Percentiles rank a stretch among this genome's conserved stretches.
These are phyloP conservation scores for Teleopsis dalmanni DNA, from an alignment of 1,140 invertebrate species.

Conservation along the genomic window DNA sequence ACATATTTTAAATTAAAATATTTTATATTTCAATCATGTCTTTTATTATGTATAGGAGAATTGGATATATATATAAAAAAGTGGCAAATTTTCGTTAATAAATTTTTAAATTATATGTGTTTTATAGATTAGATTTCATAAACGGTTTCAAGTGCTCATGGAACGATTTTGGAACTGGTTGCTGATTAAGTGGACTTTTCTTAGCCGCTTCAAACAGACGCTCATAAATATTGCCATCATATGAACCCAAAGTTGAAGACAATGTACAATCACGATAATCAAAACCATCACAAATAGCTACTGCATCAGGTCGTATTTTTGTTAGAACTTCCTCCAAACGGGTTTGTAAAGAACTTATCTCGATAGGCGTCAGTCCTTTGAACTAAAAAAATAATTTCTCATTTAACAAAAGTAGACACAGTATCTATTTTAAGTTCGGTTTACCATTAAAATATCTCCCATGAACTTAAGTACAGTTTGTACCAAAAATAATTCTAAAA, in stretches of 20 bases:
- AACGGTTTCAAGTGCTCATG: constrained; percentile 65
- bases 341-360: constrained; percentile 58
- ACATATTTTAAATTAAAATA: no score
- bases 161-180: constrained; percentile 65
- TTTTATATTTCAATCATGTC: no score
- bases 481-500: constrained; percentile 71
- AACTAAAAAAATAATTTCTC: constrained; percentile 4
- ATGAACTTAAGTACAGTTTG: constrained; percentile 63
- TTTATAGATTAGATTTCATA: constrained; percentile 44
- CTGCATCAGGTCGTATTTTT: constrained; percentile 69
- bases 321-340: constrained; percentile 60
- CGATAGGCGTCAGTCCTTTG: constrained; percentile 34
- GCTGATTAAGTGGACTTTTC: constrained; percentile 73
- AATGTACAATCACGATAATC: constrained; percentile 72
- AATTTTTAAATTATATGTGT: no score
- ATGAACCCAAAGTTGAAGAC: constrained; percentile 76
- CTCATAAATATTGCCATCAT: constrained; percentile 87
- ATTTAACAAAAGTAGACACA: no score
- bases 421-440: constrained; percentile 9
- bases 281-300: constrained; percentile 81
- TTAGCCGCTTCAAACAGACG: constrained; percentile 75
- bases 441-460: constrained; percentile 70
- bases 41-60: no score
- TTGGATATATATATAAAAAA: no score
- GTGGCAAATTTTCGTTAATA: no score